A percentile compares a stretch with the other conserved stretches of the same genome.
Evolutionary conservation across 2,797 vertebrate species (phyloP).

Genomic region (Poecilia picta): DNA sequence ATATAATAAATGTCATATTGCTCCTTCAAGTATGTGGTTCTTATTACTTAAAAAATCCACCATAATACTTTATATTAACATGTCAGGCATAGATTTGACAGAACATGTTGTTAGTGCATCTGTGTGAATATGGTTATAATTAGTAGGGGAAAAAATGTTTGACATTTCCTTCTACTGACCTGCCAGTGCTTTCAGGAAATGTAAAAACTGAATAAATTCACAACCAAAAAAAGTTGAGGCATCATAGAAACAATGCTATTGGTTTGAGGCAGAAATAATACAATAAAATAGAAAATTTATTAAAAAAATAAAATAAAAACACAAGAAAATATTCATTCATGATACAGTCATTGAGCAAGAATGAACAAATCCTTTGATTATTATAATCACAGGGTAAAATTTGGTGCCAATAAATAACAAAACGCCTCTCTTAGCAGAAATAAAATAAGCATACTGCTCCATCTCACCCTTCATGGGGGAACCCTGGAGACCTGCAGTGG

Average conservation of each 20-base stretch:
- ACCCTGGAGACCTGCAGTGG: conserved; percentile 86
- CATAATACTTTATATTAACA: not conserved
- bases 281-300: not conserved
- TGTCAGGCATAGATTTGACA: not conserved
- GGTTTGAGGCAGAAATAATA: not conserved
- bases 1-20: not conserved
- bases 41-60: not conserved
- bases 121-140: not conserved
- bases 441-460: not conserved
- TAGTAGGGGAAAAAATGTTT: not conserved
- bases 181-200: not conserved
- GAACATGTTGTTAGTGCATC: not conserved
- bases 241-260: not conserved
- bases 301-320: not conserved
- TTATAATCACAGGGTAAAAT: not conserved
- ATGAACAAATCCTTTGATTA: not conserved
- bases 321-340: not conserved
- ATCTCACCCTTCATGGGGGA: conserved; percentile 96
- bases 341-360: not conserved
- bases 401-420: not conserved
- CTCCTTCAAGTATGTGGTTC: not conserved
- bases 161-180: not conserved
- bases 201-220: not conserved
- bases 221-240: not conserved
- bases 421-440: not conserved